Evolutionary conservation across 2,888 invertebrate genomes (phyloP), one percentile per base, ranked within the genome.

Genomic region (Ophonus ardosiacus): DNA sequence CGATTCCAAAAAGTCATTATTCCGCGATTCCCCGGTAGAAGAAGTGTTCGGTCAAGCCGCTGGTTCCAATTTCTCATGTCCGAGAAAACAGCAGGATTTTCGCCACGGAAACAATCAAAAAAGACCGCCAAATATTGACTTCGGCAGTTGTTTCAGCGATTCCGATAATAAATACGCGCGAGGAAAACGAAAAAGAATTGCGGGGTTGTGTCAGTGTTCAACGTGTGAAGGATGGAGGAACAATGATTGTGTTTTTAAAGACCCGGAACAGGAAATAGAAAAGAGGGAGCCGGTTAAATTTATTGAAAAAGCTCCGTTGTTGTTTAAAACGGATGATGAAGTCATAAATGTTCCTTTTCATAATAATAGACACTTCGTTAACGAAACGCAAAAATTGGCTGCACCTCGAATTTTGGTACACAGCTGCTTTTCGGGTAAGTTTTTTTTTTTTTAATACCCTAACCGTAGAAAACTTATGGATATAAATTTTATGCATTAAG

Each of bases 351-450:
- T 78, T n/a, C 85, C 87, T 61, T 87, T 89, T 24, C 8, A 65
- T 81, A 87, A 10, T 86, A 87, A 0, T 8, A 88, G 6, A 86
- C 87, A 87, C 76, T 76, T 80, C 6, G 84, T 85, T 0, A 86
- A 76, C 88, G 87, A 87, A 86, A 78, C 89, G 18, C 87, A 89
- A 18, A 89, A 88, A 71, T 87, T 87, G 59, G 78, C 87, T 6
- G 85, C 86, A 56, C 82, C 81, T 13, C 88, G 88, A 71, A 51
- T 89, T 17, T 85, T 89, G 13, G 88, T 89, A 18, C 89, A 90
- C 84, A 88, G 89, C 88, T 89, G 81, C 63, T 87, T 87, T 4
- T 86, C 89, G 76, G 89, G n/a, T n/a, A n/a, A n/a, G n/a, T n/a
- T n/a, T n/a, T n/a, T n/a, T n/a, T n/a, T n/a, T n/a, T n/a, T n/a